Evolutionary conservation across 2,797 vertebrate genomes (phyloP).

Genomic region (Eulemur albifrons): DNA sequence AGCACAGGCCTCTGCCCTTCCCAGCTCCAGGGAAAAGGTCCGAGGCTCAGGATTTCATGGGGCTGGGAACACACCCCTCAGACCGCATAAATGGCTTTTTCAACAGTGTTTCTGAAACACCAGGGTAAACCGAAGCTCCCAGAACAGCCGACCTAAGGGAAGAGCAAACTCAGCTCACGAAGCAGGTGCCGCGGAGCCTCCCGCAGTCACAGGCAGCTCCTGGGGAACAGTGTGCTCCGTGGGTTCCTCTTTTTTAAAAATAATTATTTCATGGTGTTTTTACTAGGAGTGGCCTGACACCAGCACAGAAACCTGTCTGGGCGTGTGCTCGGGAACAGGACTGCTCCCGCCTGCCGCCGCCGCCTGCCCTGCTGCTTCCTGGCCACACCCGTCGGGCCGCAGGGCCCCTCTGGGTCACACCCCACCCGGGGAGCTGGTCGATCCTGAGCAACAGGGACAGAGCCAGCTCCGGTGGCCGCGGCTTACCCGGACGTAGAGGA

Average conservation of each 20-base stretch:
- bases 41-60: accelerated
- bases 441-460: accelerated
- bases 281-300: accelerated
- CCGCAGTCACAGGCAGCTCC: accelerated
- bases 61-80: neutral
- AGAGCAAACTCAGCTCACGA: neutral
- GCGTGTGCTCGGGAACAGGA: accelerated
- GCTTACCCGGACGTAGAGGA: constrained; percentile 88
- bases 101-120: neutral
- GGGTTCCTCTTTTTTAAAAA: neutral
- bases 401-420: neutral
- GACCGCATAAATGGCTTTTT: accelerated
- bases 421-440: accelerated
- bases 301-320: accelerated
- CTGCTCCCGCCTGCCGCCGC: neutral
- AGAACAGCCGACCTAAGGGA: accelerated
- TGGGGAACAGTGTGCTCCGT: neutral
- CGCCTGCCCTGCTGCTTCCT: neutral
- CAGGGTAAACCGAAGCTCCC: accelerated
- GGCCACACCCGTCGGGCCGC: too few species aligned
- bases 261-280: neutral
- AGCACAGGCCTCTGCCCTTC: accelerated
- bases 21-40: neutral
- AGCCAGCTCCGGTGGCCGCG: accelerated
- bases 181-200: neutral